phyloP scores from a whole-genome alignment of 2,113 vertebrate genomes.

The Collichthys lucidus region DNA sequence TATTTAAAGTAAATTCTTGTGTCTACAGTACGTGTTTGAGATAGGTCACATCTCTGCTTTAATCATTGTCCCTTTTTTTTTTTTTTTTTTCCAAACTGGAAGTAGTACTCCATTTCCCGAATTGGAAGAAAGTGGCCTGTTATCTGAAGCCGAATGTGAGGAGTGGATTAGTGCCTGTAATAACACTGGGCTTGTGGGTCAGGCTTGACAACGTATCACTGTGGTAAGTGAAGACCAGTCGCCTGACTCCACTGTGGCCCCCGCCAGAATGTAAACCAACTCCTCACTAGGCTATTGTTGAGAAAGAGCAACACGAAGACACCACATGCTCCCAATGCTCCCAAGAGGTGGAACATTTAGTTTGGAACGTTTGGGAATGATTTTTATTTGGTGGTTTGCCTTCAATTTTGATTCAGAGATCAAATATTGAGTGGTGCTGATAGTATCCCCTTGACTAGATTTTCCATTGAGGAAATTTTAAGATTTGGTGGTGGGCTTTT shows the following conservation, averaged over 20 bases:
- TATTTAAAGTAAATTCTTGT: constrained; percentile 24
- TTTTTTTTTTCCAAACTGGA: constrained; percentile 11
- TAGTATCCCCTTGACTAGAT: not conserved
- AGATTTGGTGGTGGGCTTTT: not conserved
- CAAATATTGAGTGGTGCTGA: not conserved
- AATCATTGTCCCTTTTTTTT: constrained; percentile 9
- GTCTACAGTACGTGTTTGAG: constrained; percentile 26
- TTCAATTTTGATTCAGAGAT: not conserved
- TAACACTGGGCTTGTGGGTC: constrained; percentile 62
- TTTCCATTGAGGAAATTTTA: not conserved
- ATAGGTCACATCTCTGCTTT: constrained; percentile 9
- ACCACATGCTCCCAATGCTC: constrained; percentile 44
- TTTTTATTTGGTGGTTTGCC: constrained; percentile 7
- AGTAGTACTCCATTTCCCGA: constrained; percentile 24
- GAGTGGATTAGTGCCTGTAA: constrained; percentile 69
- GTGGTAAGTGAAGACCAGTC: constrained; percentile 61
- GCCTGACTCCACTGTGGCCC: constrained; percentile 34
- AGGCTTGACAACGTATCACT: constrained; percentile 62
- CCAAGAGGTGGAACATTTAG: constrained; percentile 8
- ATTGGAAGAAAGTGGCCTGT: constrained; percentile 35
- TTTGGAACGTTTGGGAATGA: not conserved
- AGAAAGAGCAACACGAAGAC: constrained; percentile 61
- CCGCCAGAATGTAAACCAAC: constrained; percentile 68
- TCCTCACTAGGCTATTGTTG: constrained; percentile 73
- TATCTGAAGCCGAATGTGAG: constrained; percentile 49